Conservation (phyloP, 2,888 invertebrate genomes). For the Neocrepidodera transversa region DNA sequence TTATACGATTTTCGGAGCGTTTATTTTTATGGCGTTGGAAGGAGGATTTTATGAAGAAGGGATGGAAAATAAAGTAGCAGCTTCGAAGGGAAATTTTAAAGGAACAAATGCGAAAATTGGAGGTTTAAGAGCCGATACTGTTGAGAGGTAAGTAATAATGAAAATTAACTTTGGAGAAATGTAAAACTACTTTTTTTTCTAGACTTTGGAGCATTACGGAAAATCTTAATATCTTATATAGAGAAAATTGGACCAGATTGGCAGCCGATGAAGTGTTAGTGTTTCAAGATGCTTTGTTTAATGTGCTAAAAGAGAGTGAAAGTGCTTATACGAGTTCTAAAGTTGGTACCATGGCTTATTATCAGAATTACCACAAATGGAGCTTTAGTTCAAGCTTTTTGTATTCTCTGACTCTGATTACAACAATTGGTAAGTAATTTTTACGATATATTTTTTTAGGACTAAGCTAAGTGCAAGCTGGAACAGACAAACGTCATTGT, state of each 20-base stretch:
- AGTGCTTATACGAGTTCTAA: conserved; percentile 57
- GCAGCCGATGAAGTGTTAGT: conserved; percentile 87
- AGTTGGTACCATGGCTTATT: conserved; percentile 54
- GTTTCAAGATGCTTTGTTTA: conserved; percentile 74
- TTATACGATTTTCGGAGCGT: conserved; percentile 91
- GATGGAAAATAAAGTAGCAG: conserved; percentile 69
- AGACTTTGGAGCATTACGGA: conserved; percentile 86
- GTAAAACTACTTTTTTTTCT: conserved; percentile 28
- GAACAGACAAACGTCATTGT: too few relatives aligned
- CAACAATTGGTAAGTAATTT: conserved; percentile 83
- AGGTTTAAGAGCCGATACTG: conserved; percentile 73
- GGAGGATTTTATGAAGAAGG: conserved; percentile 61
- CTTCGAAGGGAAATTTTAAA: conserved; percentile 69
- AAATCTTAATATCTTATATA: conserved; percentile 86
- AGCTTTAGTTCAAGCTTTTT: conserved; percentile 91
- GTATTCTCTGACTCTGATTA: conserved; percentile 92
- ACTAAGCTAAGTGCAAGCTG: too few relatives aligned
- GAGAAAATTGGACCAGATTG: conserved; percentile 89
- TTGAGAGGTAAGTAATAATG: conserved; percentile 61
- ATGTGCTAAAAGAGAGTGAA: conserved; percentile 56
- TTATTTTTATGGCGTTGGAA: conserved; percentile 87
- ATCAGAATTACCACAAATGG: conserved; percentile 73
- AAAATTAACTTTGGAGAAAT: too few relatives aligned
- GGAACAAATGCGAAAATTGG: conserved; percentile 51
- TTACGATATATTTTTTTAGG: neutral